Base-by-base conservation (phyloP, 2,797 vertebrate genomes). In the Rhinatrema bivittatum region DNA sequence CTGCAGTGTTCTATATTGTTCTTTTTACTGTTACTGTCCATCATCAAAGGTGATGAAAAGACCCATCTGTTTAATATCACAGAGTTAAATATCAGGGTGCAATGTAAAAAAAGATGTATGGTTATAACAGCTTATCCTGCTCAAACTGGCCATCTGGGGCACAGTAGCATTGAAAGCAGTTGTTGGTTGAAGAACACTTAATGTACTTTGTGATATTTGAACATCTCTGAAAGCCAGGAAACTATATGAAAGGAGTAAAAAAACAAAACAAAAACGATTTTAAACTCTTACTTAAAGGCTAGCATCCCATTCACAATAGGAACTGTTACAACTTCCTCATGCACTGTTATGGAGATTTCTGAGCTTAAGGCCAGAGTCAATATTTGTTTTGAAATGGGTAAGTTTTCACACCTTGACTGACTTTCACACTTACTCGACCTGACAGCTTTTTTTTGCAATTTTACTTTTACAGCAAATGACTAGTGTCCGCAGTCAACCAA, bases 361-460 rank as follows among this genome's bases (percentile, higher is more conserved):
- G 29, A 7, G 14, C 13, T 31, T 42, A 53, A 39, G 39, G 25
- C 17, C 16, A 17, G 32, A 10, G 10, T 33, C 18, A 44, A 29
- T 18, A 27, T 23, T 25, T 50, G 44, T 20, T 20, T 31, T 39
- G 46, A 38, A 42, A 40, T 39, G 37, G 39, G 36, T 22, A 42
- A 39, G 25, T 43, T 65, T 65, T 56, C 37, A 22, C 36, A 16
- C 46, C 2, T 50, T 32, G 55, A 56, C 53, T 70, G 59, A 26
- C 62, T 53, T 57, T 58, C 39, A 20, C 35, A 62, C 67, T 68
- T 68, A 72, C 67, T 69, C 35, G 56, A 48, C 26, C 36, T 60
- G 53, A 74, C 53, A 77, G 46, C 13, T 54, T 76, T 66, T 58
- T 69, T 62, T 55, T 66, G 41, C 62, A 55, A 64, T n/a, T n/a